Conservation (phyloP, 2,888 invertebrate species). For the Octonoba sinensis region DNA sequence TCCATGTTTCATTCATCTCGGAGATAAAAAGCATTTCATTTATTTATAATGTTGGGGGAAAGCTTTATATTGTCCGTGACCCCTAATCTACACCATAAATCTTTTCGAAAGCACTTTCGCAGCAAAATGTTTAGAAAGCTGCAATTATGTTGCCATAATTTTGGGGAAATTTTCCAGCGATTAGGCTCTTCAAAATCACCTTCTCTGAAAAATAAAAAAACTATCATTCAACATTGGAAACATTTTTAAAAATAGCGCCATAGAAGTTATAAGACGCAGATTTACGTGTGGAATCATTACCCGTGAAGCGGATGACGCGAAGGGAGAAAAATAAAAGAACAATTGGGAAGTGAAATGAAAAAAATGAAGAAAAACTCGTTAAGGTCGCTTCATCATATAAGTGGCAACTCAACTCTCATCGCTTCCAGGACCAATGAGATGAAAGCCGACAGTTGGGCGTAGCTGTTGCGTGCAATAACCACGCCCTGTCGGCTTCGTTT, state of each 20-base stretch:
- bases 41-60: too few relatives aligned
- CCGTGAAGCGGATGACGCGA: background rate
- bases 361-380: conserved; percentile 39
- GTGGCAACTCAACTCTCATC: conserved; percentile 48
- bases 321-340: background rate
- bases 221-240: background rate
- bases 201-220: background rate
- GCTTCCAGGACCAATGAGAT: conserved; percentile 51
- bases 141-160: conserved; percentile 21
- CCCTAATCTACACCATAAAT: too few relatives aligned
- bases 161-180: conserved; percentile 14
- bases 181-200: conserved; percentile 8
- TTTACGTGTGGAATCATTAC: too few relatives aligned
- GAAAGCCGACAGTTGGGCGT: conserved; percentile 61
- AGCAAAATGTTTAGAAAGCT: background rate
- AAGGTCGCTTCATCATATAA: conserved; percentile 9
- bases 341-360: background rate
- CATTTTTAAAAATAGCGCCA: background rate
- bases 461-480: conserved; percentile 50
- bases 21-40: too few relatives aligned
- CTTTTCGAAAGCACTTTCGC: too few relatives aligned
- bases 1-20: too few relatives aligned
- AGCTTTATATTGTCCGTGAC: too few relatives aligned
- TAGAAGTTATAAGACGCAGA: too few relatives aligned
- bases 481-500: conserved; percentile 60